Conservation (phyloP, 37 sponge, comb jelly and placozoan genomes). For the Crambe crambe region DNA sequence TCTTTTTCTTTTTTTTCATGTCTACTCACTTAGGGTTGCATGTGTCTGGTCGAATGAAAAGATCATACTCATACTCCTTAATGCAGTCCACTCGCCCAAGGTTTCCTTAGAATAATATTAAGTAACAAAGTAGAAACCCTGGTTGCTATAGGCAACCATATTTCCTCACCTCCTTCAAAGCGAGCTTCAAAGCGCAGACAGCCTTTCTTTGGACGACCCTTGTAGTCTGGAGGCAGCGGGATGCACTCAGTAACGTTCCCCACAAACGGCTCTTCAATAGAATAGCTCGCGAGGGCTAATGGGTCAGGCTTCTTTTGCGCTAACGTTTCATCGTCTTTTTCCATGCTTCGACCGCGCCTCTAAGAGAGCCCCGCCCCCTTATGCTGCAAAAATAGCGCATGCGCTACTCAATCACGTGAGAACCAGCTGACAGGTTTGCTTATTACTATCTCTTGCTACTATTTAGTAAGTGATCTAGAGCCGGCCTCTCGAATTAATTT, state of each 20-base stretch:
- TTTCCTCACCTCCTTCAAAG: conserved; percentile 83
- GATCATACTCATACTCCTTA: conserved; percentile 91
- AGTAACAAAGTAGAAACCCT: not conserved
- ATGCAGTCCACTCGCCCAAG: conserved; percentile 89
- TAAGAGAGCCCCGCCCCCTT: not conserved
- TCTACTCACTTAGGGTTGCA: conserved; percentile 82
- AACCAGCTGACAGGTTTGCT: not conserved
- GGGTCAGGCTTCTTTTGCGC: no score
- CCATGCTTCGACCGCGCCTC: no score
- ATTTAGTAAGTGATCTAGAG: not conserved
- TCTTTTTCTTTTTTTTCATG: no score
- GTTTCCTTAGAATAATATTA: conserved; percentile 87
- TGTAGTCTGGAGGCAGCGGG: conserved; percentile 54
- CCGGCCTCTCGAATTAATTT: not conserved
- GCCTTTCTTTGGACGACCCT: conserved; percentile 55
- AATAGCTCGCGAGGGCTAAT: not conserved
- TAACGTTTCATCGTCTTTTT: no score
- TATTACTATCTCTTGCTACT: no score
- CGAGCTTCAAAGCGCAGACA: conserved; percentile 84
- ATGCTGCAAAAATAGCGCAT: not conserved
- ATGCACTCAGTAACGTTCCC: conserved; percentile 75
- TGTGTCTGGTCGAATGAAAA: conserved; percentile 93
- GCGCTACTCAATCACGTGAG: not conserved
- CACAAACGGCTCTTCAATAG: conserved; percentile 60
- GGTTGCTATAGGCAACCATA: not conserved